Conservation (phyloP, 2,888 invertebrate genomes). For the Lathronympha strigana region DNA sequence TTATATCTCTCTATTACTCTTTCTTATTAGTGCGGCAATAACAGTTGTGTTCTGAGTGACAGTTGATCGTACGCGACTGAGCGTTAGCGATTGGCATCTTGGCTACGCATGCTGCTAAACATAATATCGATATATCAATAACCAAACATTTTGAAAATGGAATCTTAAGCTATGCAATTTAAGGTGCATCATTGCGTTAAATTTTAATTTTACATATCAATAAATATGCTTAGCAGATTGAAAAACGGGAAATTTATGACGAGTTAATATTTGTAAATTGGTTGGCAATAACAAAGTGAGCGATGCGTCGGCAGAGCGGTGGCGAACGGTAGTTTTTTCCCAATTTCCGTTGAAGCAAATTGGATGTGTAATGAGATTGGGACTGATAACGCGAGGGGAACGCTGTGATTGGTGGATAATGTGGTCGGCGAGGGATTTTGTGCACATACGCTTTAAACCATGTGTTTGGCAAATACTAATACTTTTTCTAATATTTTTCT, state of each 20-base stretch:
- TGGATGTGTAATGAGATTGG: constrained; percentile 52
- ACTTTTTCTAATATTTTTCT: too few relatives aligned
- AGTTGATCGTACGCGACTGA: too few relatives aligned
- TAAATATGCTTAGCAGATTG: not conserved
- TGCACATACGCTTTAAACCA: not conserved
- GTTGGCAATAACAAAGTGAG: constrained; percentile 6
- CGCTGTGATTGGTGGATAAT: constrained; percentile 31
- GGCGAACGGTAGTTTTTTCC: constrained; percentile 46
- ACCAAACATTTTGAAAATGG: too few relatives aligned
- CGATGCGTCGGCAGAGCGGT: constrained; percentile 3
- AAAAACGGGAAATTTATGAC: constrained; percentile 12
- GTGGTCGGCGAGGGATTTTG: not conserved
- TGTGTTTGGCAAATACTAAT: too few relatives aligned
- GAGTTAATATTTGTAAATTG: constrained; percentile 34
- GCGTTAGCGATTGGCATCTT: too few relatives aligned
- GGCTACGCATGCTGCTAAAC: too few relatives aligned
- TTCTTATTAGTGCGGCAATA: too few relatives aligned
- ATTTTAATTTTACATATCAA: not conserved
- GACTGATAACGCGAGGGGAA: constrained; percentile 52
- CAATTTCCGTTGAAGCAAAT: constrained; percentile 51
- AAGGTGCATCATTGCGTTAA: too few relatives aligned
- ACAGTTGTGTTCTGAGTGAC: too few relatives aligned
- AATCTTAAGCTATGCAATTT: too few relatives aligned
- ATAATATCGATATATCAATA: too few relatives aligned
- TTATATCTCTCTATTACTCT: too few relatives aligned